Base-by-base conservation (phyloP, 2,113 vertebrate species). In the Neogale vison region DNA sequence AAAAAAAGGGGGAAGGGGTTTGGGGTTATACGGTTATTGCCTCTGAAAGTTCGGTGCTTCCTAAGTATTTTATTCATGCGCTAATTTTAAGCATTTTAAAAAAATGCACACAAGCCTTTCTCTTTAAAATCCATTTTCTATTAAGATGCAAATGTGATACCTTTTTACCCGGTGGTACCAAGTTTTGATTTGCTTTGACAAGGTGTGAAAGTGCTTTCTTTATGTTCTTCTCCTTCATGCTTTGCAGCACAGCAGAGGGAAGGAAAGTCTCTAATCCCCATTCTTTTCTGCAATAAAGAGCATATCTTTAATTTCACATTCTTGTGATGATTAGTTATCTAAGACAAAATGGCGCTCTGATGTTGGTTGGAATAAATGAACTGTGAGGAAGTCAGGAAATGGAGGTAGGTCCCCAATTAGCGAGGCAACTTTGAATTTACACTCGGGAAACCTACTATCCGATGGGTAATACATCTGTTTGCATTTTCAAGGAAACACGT, bases 141-240 rank as follows among this genome's bases (percentile, higher is more conserved):
- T 98, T 98, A 98, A 98, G 95, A 98, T 99, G 98, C 98, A 98
- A 99, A 99, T 99, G 91, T 59, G 98, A 96, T 99, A 99, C 99
- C 99, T 99, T 99, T 99, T 99, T 99, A 98, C 99, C 99, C 88
- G 99, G 99, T 93, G 99, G 99, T 98, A 99, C 99, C 97, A 99
- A 99, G 98, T 99, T 99, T 99, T 99, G 99, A 99, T 99, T 99
- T 97, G 99, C 99, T 99, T 99, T 99, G 98, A 99, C 99, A 98
- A 99, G 99, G 98, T 99, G 99, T 94, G 99, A 99, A 97, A 99
- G 99, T 84, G 99, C 99, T 98, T 99, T 99, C 99, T 99, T 99
- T 98, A 99, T 99, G 99, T 99, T 99, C 98, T 99, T 99, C 99
- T 99, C 99, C 98, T 99, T 99, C 99, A 99, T 99, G 99, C 99